Conservation (phyloP, 2,888 invertebrate genomes). For the Blera fallax region DNA sequence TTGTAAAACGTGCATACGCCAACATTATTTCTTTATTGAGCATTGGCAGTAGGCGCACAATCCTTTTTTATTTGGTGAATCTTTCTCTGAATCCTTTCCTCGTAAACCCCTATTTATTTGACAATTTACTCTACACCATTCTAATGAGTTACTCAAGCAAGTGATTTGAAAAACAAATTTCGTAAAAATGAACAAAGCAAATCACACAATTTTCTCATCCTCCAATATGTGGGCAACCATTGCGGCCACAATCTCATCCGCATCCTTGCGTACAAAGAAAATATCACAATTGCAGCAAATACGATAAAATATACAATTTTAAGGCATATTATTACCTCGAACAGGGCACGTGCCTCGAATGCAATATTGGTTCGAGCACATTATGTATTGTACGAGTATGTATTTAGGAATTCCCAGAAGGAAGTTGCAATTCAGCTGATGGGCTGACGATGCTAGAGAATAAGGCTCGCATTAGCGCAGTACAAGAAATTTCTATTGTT, state of each 20-base stretch:
- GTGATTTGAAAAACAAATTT: slow-evolving; percentile 57
- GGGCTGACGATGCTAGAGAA: slow-evolving; percentile 38
- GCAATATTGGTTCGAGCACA: slow-evolving; percentile 26
- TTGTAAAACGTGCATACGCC: slow-evolving; percentile 44
- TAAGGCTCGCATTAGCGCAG: slow-evolving; percentile 64
- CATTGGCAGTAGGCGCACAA: not conserved
- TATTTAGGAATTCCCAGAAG: slow-evolving; percentile 52
- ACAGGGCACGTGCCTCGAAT: slow-evolving; percentile 72
- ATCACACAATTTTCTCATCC: slow-evolving; percentile 12
- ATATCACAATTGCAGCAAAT: slow-evolving; percentile 72
- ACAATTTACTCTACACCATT: slow-evolving; percentile 47
- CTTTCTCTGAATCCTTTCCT: slow-evolving; percentile 26
- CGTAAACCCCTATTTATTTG: slow-evolving; percentile 63
- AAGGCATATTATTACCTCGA: slow-evolving; percentile 73
- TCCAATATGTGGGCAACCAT: slow-evolving; percentile 4
- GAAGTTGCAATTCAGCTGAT: slow-evolving; percentile 66
- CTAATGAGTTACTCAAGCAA: slow-evolving; percentile 64
- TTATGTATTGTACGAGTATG: not conserved
- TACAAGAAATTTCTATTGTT: slow-evolving; percentile 66
- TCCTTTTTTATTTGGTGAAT: slow-evolving; percentile 20
- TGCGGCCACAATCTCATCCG: slow-evolving; percentile 61
- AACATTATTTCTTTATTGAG: slow-evolving; percentile 53
- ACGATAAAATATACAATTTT: slow-evolving; percentile 72
- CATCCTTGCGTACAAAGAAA: slow-evolving; percentile 64
- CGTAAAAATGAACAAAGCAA: slow-evolving; percentile 42